Base-by-base conservation (phyloP, 2,113 vertebrate species). In the Upupa epops region DNA sequence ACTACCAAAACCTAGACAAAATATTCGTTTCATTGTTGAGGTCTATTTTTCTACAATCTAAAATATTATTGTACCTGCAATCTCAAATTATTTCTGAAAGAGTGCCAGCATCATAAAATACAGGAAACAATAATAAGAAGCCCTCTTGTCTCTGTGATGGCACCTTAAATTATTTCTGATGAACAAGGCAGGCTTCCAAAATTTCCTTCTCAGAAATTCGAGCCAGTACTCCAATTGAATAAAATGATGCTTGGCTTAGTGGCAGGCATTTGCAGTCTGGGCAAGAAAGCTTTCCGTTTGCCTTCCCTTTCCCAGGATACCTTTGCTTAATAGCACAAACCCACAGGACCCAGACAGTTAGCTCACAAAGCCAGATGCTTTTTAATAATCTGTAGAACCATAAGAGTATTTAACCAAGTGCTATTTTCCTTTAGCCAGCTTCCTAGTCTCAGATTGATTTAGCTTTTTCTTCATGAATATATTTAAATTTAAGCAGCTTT, bases 161-260 rank as follows among this genome's bases (percentile, higher is more conserved):
- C 66, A 85, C 28, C 71, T 82, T 72, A 78, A 70, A 84, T 77
- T 90, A 70, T 40, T 90, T 82, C 63, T 85, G 13, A 92, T 88
- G 75, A 92, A 66, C 0, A 0, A 88, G 83, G 71, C 48, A 90
- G 61, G 32, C 36, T 92, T 92, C 79, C 86, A 78, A 74, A 60
- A 58, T 46, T 74, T 64, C 69, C 28, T 48, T 58, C 54, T 70
- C 52, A 45, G 36, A 81, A 77, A 92, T 61, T 31, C 65, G 42
- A 61, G 65, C 56, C 86, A 79, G 42, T 37, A 48, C 5, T 21
- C 61, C 60, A 36, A 54, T 5, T 77, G 74, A 84, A 56, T 70
- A 81, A 90, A 92, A 82, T 61, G 42, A 54, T 37, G 52, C 66
- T 88, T 88, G 71, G 70, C 71, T 90, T 26, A 61, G 31, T 13